phyloP scores from a whole-genome alignment of 2,888 invertebrate species.

The Pristionchus entomophagus region DNA sequence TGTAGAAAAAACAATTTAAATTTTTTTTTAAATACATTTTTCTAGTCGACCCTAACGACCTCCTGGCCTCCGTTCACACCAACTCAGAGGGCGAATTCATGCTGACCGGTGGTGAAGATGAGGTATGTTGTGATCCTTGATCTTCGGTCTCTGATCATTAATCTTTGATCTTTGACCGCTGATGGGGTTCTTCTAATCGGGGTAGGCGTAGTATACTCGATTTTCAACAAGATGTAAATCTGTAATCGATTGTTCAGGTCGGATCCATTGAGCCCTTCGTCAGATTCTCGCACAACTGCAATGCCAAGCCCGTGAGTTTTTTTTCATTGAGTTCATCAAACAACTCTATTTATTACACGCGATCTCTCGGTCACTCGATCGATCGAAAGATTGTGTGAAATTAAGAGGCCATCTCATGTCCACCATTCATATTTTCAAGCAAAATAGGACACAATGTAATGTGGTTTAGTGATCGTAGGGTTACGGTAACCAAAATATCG shows the following conservation, averaged over 20 bases:
- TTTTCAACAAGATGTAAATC: too few relatives aligned
- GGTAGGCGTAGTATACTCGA: too few relatives aligned
- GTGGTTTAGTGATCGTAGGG: not conserved
- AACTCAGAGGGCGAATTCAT: conserved; percentile 60
- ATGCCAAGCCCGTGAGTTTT: conserved; percentile 50
- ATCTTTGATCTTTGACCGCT: too few relatives aligned
- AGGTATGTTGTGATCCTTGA: not conserved
- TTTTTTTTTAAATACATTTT: too few relatives aligned
- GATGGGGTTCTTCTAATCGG: too few relatives aligned
- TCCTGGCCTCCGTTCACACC: conserved; percentile 59
- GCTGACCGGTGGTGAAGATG: not conserved
- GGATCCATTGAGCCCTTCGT: conserved; percentile 66
- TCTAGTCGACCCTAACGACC: conserved; percentile 65
- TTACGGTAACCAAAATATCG: not conserved
- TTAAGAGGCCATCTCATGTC: too few relatives aligned
- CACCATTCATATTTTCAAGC: too few relatives aligned
- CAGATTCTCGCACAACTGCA: conserved; percentile 62
- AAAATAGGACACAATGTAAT: too few relatives aligned
- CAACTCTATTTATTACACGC: not conserved
- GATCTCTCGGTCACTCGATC: too few relatives aligned
- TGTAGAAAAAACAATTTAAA: too few relatives aligned
- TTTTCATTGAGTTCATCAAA: not conserved
- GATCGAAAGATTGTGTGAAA: too few relatives aligned
- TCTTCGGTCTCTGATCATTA: too few relatives aligned
- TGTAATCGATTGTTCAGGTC: conserved; percentile 52